Evolutionary conservation across 2,888 invertebrate species (phyloP), one percentile per base, ranked within the genome.

Genomic region (Lysandra bellargus): DNA sequence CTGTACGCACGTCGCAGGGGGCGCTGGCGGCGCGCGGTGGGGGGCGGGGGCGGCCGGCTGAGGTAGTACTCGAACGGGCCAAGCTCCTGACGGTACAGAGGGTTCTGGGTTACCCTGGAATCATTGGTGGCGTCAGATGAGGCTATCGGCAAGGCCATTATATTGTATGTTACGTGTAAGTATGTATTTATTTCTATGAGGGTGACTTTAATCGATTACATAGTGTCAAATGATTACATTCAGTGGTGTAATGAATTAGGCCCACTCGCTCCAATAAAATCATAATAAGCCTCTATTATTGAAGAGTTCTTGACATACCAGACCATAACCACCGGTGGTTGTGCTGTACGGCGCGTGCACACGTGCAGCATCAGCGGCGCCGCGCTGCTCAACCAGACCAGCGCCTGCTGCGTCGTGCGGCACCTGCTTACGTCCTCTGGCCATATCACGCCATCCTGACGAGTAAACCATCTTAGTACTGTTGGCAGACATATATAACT

Each of bases 1-100:
- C 92, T 92, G 85, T 87, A 90, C 4, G 92, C 91, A 77, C 88
- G 85, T 9, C 93, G 84, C 4, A 91, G 83, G 17, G 87, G 80
- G 3, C 86, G 88, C 33, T 86, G 86, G n/a, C 84, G 85, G 1
- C 83, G 79, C 0, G 88, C 80, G 6, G 86, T 83, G n/a, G 85
- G 80, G 1, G 89, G 85, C 30, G 88, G 88, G 2, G 89, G 81
- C 0, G 96, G 96, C 7, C 95, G 87, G 84, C 94, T 94, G 44
- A 96, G 89, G 84, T 95, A 95, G 86, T 96, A 95, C 2, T 95
- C 95, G 81, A 95, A 95, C n/a, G 95, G 91, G 6, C 96, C 96
- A 90, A 96, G 95, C 87, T 96, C 96, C 33, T 95, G 95, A 17
- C 95, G 91, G 75, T 94, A 90, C 95, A 95, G 95, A 0, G 95